A percentile compares a stretch with the other conserved stretches of the same genome.
phyloP scores from a whole-genome alignment of 2,888 invertebrate species.

The Tipula lateralis region DNA sequence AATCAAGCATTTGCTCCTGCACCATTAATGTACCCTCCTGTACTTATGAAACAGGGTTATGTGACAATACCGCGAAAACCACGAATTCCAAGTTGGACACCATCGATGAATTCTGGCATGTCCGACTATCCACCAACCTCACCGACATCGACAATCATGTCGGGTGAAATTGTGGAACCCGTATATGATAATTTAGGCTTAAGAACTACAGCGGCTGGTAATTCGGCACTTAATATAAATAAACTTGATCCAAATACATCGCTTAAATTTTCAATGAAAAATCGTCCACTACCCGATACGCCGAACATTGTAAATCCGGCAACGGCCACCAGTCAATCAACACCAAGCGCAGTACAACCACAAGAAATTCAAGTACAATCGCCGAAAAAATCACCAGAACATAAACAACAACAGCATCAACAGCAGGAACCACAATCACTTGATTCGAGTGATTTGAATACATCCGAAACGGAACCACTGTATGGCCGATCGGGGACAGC shows the following conservation, averaged over 20 bases:
- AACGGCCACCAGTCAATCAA: constrained; percentile 37
- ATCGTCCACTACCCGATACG: constrained; percentile 61
- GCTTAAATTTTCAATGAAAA: constrained; percentile 54
- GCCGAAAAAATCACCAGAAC: constrained; percentile 41
- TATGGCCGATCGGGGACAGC: constrained; percentile 43
- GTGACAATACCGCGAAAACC: constrained; percentile 82
- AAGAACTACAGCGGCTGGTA: constrained; percentile 82
- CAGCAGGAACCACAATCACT: background rate
- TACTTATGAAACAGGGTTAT: constrained; percentile 65
- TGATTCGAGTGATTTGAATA: constrained; percentile 28
- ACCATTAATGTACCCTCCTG: constrained; percentile 60
- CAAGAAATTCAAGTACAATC: constrained; percentile 41
- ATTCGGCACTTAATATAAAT: constrained; percentile 71
- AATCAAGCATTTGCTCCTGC: constrained; percentile 72
- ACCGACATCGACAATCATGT: constrained; percentile 42
- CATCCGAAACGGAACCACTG: constrained; percentile 45
- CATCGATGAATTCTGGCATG: constrained; percentile 56
- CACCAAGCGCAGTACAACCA: constrained; percentile 41
- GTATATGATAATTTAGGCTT: constrained; percentile 82
- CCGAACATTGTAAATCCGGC: constrained; percentile 48
- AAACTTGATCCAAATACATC: constrained; percentile 55
- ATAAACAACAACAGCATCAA: constrained; percentile 40
- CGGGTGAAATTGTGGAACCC: constrained; percentile 60
- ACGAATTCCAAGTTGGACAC: constrained; percentile 76
- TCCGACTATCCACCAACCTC: constrained; percentile 45